These are phyloP conservation scores for Telmatochromis sp. DNA, from an alignment of 2,113 vertebrate species.

Conservation along the genomic window DNA sequence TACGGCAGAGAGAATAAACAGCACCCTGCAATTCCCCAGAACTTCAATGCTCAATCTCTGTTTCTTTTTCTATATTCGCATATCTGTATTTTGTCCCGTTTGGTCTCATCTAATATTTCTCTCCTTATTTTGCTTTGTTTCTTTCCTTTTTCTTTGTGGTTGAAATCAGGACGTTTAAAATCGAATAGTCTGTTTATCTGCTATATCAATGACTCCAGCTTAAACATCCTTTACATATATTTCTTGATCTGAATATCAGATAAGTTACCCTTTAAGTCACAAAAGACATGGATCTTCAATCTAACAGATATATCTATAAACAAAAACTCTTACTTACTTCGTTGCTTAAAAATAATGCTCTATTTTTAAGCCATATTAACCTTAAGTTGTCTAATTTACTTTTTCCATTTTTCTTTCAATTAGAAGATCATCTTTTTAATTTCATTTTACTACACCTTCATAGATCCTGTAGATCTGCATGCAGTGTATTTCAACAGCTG, in stretches of 20 bases:
- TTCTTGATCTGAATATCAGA: neutral
- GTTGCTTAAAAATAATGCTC: neutral
- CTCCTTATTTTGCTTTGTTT: neutral
- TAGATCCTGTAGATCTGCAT: neutral
- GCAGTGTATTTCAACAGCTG: neutral
- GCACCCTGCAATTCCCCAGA: constrained; percentile 6
- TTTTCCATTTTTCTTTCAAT: neutral
- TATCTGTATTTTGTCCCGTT: neutral
- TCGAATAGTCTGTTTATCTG: neutral
- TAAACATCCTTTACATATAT: neutral
- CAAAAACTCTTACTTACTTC: rapidly evolving
- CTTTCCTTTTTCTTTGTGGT: neutral
- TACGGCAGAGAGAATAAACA: constrained; percentile 35
- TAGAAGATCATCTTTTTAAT: neutral
- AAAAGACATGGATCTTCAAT: neutral
- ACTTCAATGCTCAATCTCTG: neutral
- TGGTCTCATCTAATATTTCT: neutral
- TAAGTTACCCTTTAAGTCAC: neutral
- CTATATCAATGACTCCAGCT: neutral
- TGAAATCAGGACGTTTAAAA: neutral
- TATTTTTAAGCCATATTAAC: neutral
- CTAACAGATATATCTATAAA: neutral
- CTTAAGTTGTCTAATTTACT: neutral
- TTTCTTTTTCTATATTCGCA: neutral
- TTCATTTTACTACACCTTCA: rapidly evolving